Base-by-base conservation (phyloP, 2,888 invertebrate species). In the Sarcophaga rosellei region DNA sequence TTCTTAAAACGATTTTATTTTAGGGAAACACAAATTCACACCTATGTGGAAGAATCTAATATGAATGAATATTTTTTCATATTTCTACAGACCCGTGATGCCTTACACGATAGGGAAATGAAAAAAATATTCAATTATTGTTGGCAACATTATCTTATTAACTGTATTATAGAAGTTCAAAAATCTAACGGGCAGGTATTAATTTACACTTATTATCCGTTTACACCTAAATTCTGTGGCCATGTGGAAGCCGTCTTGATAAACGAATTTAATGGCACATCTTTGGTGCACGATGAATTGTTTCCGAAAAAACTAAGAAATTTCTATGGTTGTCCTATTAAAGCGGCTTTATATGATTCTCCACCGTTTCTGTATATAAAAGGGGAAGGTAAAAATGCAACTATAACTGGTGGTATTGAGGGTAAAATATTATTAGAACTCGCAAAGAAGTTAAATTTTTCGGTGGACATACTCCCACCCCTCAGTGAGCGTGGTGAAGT, bases 301-400 rank as follows among this genome's bases (percentile, higher is more conserved):
- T 92, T 89, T 85, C 91, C 91, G 0, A 4, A 23, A 0, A 91
- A 91, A 35, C 11, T 91, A 47, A 44, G 3, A 3, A 88, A 91
- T 66, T 72, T 92, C 0, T 77, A 91, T n/a, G 90, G 90, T 2
- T 92, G 92, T 59, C 89, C 91, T 0, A 10, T 92, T 12, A 62
- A 80, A 6, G 89, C 88, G 35, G 90, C 88, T 8, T 87, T 89
- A 1, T 89, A 88, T 88, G 63, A 88, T 63, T 84, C 85, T 12
- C 76, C 88, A 21, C 90, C 90, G 1, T 90, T 88, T 82, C 11
- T 89, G 1, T 65, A 78, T 20, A 53, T 88, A 15, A 63, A 77
- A 15, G 66, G 35, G 0, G 65, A 86, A 35, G 75, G 62, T 6
- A 87, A 85, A 63, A 45, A 25, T 1, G 45, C 69, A 11, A 63